Conservation (phyloP, 35 echinoderm and acorn worm species). For the Anneissia japonica region DNA sequence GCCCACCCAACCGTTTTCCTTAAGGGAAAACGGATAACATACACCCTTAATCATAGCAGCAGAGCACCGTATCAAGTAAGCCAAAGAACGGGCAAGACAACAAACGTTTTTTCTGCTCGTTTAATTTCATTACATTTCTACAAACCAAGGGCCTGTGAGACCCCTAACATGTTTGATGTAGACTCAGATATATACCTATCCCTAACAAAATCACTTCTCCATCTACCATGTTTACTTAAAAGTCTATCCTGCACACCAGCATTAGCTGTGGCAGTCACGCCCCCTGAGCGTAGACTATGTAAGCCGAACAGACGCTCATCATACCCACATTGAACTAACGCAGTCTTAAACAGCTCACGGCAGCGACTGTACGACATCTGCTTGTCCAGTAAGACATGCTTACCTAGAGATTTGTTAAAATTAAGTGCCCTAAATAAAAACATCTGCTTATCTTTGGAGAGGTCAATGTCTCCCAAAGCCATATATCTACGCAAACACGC, state of each 20-base stretch:
- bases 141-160: slow-evolving; percentile 25
- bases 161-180: not conserved
- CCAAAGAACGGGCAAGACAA: too few species aligned
- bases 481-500: too few species aligned
- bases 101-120: too few species aligned
- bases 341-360: slow-evolving; percentile 28
- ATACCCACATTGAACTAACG: slow-evolving; percentile 7
- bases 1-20: too few species aligned
- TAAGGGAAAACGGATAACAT: too few species aligned
- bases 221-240: slow-evolving; percentile 43
- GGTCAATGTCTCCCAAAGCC: too few species aligned
- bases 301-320: slow-evolving; percentile 26
- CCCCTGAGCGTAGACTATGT: slow-evolving; percentile 46
- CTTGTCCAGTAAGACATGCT: not conserved
- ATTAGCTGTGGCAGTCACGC: slow-evolving; percentile 39
- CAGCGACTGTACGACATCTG: slow-evolving; percentile 42
- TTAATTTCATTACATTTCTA: not conserved
- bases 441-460: too few species aligned
- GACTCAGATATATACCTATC: slow-evolving; percentile 47
- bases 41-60: too few species aligned
- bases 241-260: slow-evolving; percentile 30
- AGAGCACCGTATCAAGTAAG: too few species aligned
- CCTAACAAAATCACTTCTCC: slow-evolving; percentile 21
- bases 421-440: too few species aligned
- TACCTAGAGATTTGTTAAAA: too few species aligned